Conservation (phyloP, 2,113 vertebrate species). For the Phrynocephalus versicolor region DNA sequence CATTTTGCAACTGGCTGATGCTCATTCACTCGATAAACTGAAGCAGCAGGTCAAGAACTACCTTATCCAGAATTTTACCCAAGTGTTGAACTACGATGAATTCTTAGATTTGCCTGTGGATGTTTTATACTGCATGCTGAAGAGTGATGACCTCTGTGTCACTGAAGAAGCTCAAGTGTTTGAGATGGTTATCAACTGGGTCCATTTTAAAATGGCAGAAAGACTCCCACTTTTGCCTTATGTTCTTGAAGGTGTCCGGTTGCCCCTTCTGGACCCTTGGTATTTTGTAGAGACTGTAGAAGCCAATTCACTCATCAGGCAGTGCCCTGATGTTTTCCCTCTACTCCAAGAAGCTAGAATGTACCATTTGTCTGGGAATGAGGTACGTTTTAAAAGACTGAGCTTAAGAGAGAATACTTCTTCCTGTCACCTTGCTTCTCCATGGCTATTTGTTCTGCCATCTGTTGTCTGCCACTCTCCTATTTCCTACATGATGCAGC, state of each 20-base stretch:
- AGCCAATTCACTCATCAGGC: constrained; percentile 85
- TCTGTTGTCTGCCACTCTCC: background rate
- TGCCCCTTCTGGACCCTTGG: constrained; percentile 91
- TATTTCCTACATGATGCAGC: background rate
- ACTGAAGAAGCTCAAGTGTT: constrained; percentile 90
- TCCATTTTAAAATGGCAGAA: constrained; percentile 78
- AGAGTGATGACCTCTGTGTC: constrained; percentile 87
- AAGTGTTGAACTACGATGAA: constrained; percentile 85
- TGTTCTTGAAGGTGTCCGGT: constrained; percentile 82
- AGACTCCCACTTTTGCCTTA: constrained; percentile 76
- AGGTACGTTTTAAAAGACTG: constrained; percentile 75
- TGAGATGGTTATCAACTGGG: constrained; percentile 89
- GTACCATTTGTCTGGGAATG: constrained; percentile 92
- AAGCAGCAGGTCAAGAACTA: constrained; percentile 83
- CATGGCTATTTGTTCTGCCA: background rate
- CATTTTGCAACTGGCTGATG: constrained; percentile 88
- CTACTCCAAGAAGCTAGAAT: constrained; percentile 90
- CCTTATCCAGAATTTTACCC: constrained; percentile 88
- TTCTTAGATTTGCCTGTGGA: constrained; percentile 85
- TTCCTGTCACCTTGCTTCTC: background rate
- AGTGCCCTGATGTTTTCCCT: constrained; percentile 86
- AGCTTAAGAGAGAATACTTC: background rate
- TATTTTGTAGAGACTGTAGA: constrained; percentile 95
- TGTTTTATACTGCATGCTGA: constrained; percentile 81
- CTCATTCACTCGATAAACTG: constrained; percentile 82